phyloP scores from a whole-genome alignment of 2,888 invertebrate genomes.

The Ceramica pisi region DNA sequence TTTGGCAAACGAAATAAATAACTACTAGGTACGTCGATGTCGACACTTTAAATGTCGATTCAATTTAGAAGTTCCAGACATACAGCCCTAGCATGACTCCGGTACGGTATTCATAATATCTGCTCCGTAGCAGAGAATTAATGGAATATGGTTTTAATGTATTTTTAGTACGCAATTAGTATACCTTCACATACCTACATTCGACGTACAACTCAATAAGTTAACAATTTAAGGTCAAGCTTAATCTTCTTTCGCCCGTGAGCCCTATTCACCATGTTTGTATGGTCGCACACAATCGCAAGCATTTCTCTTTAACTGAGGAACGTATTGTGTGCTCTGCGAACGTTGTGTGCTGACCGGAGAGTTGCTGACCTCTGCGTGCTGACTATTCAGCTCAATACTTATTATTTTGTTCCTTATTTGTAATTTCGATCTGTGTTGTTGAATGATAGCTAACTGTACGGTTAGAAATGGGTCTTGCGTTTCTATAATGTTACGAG shows the following conservation, averaged over 20 bases:
- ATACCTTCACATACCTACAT: conserved; percentile 28
- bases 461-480: not conserved
- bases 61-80: not conserved
- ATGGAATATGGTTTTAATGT: not conserved
- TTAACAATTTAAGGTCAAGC: conserved; percentile 41
- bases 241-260: conserved; percentile 7
- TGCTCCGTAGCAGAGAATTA: not conserved
- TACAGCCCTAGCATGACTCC: not conserved
- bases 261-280: conserved; percentile 38
- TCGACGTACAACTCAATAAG: conserved; percentile 28
- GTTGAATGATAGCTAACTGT: conserved; percentile 5
- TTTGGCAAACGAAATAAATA: too few species aligned
- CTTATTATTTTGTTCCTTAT: conserved; percentile 34
- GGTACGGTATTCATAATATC: not conserved
- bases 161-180: conserved; percentile 8
- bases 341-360: conserved; percentile 15
- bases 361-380: conserved; percentile 29
- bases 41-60: not conserved
- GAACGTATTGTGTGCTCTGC: conserved; percentile 37
- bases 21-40: too few species aligned
- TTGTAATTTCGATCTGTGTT: conserved; percentile 9
- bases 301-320: conserved; percentile 48
- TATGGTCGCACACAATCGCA: conserved; percentile 12
- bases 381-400: conserved; percentile 22
- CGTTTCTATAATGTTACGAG: not conserved